Evolutionary conservation across 2,797 vertebrate genomes (phyloP).

Genomic region (Lindbergichthys nudifrons): DNA sequence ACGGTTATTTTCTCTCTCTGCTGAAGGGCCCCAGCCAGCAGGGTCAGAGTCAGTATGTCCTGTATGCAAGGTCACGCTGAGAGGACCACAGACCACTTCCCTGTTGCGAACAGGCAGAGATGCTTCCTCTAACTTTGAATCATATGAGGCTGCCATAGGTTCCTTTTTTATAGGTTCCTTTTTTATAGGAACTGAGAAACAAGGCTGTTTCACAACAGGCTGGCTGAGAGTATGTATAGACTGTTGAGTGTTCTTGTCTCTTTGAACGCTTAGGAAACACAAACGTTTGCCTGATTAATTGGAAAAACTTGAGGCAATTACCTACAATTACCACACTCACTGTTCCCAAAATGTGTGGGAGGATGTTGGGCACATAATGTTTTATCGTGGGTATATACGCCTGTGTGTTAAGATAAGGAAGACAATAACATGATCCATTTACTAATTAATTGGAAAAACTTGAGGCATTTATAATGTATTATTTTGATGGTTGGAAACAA

Average conservation of each 20-base stretch:
- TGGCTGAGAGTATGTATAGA: slow-evolving; percentile 20
- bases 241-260: background rate
- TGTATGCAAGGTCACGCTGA: slow-evolving; percentile 1
- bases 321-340: too few species aligned
- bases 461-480: background rate
- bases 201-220: slow-evolving; percentile 38
- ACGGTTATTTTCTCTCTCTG: background rate
- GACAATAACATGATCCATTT: slow-evolving; percentile 15
- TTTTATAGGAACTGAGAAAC: slow-evolving; percentile 33
- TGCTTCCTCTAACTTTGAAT: slow-evolving; percentile 53
- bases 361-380: background rate
- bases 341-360: too few species aligned
- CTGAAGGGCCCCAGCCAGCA: slow-evolving; percentile 3
- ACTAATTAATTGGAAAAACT: too few species aligned
- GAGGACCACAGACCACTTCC: slow-evolving; percentile 32
- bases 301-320: background rate
- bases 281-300: slow-evolving; percentile 10
- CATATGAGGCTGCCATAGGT: slow-evolving; percentile 39
- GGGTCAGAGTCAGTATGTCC: slow-evolving; percentile 9
- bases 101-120: background rate
- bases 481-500: background rate
- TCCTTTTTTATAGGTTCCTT: slow-evolving; percentile 41
- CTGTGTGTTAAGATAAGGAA: background rate
- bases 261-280: slow-evolving; percentile 8
- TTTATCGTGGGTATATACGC: background rate